A percentile compares a stretch with the other conserved stretches of the same genome.
Conservation (phyloP, 1,140 invertebrate genomes). For the Olivierus martensii region DNA sequence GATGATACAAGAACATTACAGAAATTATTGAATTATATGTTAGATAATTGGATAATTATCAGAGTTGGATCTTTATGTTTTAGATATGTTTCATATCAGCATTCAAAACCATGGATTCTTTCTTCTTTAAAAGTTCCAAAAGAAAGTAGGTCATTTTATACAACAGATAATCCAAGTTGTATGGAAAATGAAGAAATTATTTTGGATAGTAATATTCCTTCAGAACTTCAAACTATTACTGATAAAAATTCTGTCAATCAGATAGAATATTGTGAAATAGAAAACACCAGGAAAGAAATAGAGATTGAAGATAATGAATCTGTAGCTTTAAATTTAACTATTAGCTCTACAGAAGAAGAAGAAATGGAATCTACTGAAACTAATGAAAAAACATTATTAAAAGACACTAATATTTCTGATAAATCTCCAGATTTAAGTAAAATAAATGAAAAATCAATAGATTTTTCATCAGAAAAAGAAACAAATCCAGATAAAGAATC, state of each 20-base stretch:
- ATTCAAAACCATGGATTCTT: conserved; percentile 38
- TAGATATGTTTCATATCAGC: conserved; percentile 33
- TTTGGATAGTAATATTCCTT: too few species aligned
- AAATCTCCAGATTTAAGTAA: too few species aligned
- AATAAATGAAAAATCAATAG: background rate
- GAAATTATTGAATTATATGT: conserved; percentile 2
- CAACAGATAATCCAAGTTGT: background rate
- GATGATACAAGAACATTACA: background rate
- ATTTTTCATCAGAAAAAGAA: background rate
- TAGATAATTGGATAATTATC: background rate
- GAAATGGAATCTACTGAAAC: background rate
- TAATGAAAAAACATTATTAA: background rate
- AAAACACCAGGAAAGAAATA: background rate
- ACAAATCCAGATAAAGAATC: background rate
- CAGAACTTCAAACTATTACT: too few species aligned
- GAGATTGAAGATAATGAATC: background rate
- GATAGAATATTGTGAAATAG: background rate
- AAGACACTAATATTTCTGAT: background rate
- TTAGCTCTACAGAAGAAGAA: background rate
- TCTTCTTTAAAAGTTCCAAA: background rate
- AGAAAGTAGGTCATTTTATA: background rate
- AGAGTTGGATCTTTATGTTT: conserved; percentile 12
- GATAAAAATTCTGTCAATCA: background rate
- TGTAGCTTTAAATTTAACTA: background rate
- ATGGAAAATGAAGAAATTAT: too few species aligned